These are phyloP conservation scores for Netelia inedita DNA, from an alignment of 2,888 invertebrate species.

Conservation along the genomic window DNA sequence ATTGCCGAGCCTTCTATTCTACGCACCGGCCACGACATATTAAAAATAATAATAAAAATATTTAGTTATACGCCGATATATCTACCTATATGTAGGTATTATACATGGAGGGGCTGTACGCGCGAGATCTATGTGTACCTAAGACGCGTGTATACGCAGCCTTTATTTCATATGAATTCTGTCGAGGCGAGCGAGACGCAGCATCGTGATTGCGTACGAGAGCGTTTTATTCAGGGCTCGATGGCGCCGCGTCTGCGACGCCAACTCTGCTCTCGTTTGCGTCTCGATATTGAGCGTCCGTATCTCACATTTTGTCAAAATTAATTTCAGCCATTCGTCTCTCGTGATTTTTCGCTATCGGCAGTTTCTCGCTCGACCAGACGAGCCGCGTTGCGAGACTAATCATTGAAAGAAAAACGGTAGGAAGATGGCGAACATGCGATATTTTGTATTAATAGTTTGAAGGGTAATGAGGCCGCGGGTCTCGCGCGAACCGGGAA, in stretches of 20 bases:
- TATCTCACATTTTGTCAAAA: conserved; percentile 19
- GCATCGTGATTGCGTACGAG: conserved; percentile 73
- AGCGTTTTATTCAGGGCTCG: conserved; percentile 65
- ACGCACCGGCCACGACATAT: conserved; percentile 22
- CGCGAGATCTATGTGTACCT: neutral
- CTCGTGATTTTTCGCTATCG: conserved; percentile 34
- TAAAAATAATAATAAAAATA: conserved; percentile 18
- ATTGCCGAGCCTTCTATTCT: conserved; percentile 51
- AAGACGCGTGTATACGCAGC: neutral
- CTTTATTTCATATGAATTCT: conserved; percentile 55
- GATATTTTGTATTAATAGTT: conserved; percentile 3
- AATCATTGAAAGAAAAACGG: neutral
- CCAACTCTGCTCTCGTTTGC: conserved; percentile 15
- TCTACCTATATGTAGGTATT: neutral
- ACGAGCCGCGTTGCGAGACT: neutral
- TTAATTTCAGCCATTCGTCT: too few species aligned
- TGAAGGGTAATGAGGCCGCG: conserved; percentile 32
- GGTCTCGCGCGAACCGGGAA: neutral
- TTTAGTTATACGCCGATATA: conserved; percentile 10
- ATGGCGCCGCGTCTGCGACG: conserved; percentile 75
- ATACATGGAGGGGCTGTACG: too few species aligned
- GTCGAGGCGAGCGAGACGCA: conserved; percentile 58
- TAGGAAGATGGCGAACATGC: neutral
- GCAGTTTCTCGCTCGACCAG: neutral
- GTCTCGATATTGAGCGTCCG: neutral